Evolutionary conservation across 2,113 vertebrate genomes (phyloP), one percentile per base, ranked within the genome.

Genomic region (Sclerurus mexicanus): DNA sequence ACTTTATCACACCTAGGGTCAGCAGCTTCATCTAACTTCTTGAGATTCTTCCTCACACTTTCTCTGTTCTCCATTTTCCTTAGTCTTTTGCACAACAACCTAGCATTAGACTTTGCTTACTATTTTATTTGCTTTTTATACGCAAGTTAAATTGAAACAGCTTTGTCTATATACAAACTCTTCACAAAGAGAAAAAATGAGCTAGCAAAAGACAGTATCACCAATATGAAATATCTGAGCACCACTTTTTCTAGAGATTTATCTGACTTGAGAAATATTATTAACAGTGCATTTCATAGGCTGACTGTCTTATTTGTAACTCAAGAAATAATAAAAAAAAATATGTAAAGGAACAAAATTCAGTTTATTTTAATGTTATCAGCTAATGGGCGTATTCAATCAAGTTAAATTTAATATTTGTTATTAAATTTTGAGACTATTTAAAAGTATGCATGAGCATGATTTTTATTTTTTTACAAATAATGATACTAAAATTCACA

Each of bases 341-440:
- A 35, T 23, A 21, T 1, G 0, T 42, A 66, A 58, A 60, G 17
- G 23, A 89, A 77, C 2, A 83, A 8, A 8, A 47, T 81, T 88
- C 66, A 3, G 1, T 49, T 5, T 46, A 31, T 8, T 75, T 72
- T 79, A 44, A 86, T 49, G 20, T 4, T 90, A 55, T 53, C 23
- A 67, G 7, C 2, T 66, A 85, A 17, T 1, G 3, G 4, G 0
- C 2, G 67, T 46, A 33, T 52, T 78, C n/a, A 58, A 3, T 25
- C 1, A 27, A 6, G 2, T 62, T 19, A 52, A 39, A 44, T 66
- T 87, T 22, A 62, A 22, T 28, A 58, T 49, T 73, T 77, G 3
- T 44, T 67, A 67, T n/a, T 55, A 82, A 66, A 72, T 59, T 40
- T 31, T n/a, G 33, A 85, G 33, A 50, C 15, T 50, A 42, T 64